phyloP scores from a whole-genome alignment of 2,888 invertebrate genomes.

The Pristionchus fissidentatus region DNA sequence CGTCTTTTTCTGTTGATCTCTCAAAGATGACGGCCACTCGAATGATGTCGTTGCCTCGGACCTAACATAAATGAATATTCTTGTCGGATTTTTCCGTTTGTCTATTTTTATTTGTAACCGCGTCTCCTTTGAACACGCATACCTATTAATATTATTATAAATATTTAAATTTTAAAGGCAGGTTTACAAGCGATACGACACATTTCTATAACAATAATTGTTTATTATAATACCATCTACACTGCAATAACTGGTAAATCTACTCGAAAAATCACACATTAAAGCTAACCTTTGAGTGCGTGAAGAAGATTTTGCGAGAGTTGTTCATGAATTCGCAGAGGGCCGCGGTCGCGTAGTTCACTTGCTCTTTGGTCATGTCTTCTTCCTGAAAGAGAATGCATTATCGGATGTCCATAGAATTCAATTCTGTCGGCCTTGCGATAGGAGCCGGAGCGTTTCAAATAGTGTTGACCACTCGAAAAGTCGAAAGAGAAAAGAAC shows the following conservation, averaged over 20 bases:
- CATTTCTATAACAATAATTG: too few relatives aligned
- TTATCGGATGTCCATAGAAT: background rate
- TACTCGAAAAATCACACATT: too few relatives aligned
- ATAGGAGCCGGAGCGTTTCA: too few relatives aligned
- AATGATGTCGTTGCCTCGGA: conserved; percentile 48
- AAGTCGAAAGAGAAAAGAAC: too few relatives aligned
- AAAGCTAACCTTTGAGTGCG: conserved; percentile 49
- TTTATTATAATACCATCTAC: too few relatives aligned
- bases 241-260: too few relatives aligned
- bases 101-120: too few relatives aligned
- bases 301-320: conserved; percentile 54
- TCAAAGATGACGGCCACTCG: conserved; percentile 46
- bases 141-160: background rate
- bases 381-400: conserved; percentile 44
- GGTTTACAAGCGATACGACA: background rate
- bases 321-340: conserved; percentile 56
- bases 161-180: background rate
- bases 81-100: background rate
- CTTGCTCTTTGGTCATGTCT: conserved; percentile 43
- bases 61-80: background rate
- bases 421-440: too few relatives aligned
- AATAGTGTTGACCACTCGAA: too few relatives aligned
- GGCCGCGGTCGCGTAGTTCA: conserved; percentile 51
- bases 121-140: too few relatives aligned
- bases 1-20: conserved; percentile 40